Evolutionary conservation across 2,888 invertebrate species (phyloP).

Genomic region (Panopea generosa): DNA sequence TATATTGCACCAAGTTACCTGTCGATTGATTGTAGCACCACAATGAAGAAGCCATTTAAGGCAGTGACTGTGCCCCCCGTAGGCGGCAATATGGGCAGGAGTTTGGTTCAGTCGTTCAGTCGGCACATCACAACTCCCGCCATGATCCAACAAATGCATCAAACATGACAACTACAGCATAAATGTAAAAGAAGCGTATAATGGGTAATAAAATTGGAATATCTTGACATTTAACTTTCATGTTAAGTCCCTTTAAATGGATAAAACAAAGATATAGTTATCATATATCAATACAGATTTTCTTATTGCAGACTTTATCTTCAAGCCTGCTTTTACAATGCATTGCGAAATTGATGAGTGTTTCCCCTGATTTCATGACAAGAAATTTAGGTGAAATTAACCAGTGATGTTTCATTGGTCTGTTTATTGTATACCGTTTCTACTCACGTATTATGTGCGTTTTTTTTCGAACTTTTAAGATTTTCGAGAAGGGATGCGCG

Average conservation of each 20-base stretch:
- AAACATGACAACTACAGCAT: conserved; percentile 77
- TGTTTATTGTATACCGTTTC: no score
- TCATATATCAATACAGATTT: no score
- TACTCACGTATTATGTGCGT: no score
- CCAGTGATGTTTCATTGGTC: no score
- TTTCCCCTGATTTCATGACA: no score
- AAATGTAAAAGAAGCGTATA: conserved; percentile 8
- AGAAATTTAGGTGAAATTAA: no score
- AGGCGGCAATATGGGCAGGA: conserved; percentile 83
- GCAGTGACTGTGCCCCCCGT: conserved; percentile 81
- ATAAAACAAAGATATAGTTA: neutral
- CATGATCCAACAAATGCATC: conserved; percentile 72
- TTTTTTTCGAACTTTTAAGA: no score
- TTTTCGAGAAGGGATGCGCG: no score
- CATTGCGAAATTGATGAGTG: no score
- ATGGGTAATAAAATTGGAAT: neutral
- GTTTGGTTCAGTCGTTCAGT: conserved; percentile 82
- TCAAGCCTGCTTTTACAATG: no score
- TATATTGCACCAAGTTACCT: conserved; percentile 80
- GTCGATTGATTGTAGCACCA: conserved; percentile 79
- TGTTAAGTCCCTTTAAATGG: neutral
- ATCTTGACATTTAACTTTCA: neutral
- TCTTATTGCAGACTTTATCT: no score
- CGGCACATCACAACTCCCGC: conserved; percentile 70
- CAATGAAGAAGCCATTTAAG: conserved; percentile 83